Evolutionary conservation across 2,888 invertebrate species (phyloP).

Genomic region (Cyclophora albipunctata): DNA sequence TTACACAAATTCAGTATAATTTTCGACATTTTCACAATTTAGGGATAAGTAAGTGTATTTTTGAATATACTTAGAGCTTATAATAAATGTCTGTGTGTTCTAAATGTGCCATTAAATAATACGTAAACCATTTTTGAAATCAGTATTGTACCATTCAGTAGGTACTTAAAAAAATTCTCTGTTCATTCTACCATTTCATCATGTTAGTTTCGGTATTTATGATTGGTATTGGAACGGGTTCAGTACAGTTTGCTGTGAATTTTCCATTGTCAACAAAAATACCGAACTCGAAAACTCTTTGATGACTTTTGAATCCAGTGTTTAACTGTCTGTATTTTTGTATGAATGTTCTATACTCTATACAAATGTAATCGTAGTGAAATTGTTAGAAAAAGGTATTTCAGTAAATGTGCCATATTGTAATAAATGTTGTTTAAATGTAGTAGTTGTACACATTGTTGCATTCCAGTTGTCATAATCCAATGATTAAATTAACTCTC

Average conservation of each 20-base stretch:
- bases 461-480: conserved; percentile 40
- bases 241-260: too few species aligned
- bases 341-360: conserved; percentile 38
- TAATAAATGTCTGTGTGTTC: conserved; percentile 46
- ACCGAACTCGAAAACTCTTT: too few species aligned
- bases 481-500: background rate
- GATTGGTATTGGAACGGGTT: too few species aligned
- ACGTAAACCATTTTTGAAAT: background rate
- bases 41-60: conserved; percentile 7
- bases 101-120: conserved; percentile 46
- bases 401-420: conserved; percentile 36
- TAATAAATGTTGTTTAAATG: conserved; percentile 12
- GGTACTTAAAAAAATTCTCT: background rate
- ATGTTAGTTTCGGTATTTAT: too few species aligned
- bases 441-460: conserved; percentile 20
- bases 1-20: background rate
- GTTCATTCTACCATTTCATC: too few species aligned
- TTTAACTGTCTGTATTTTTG: conserved; percentile 42
- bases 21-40: conserved; percentile 1
- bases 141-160: conserved; percentile 2
- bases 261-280: too few species aligned
- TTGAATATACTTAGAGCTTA: conserved; percentile 32
- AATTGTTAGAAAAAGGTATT: conserved; percentile 13
- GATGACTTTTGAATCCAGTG: too few species aligned
- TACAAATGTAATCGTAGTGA: too few species aligned